A percentile compares a stretch with the other conserved stretches of the same genome.
Evolutionary conservation across 2,888 invertebrate species (phyloP).

Genomic region (Patella depressa): DNA sequence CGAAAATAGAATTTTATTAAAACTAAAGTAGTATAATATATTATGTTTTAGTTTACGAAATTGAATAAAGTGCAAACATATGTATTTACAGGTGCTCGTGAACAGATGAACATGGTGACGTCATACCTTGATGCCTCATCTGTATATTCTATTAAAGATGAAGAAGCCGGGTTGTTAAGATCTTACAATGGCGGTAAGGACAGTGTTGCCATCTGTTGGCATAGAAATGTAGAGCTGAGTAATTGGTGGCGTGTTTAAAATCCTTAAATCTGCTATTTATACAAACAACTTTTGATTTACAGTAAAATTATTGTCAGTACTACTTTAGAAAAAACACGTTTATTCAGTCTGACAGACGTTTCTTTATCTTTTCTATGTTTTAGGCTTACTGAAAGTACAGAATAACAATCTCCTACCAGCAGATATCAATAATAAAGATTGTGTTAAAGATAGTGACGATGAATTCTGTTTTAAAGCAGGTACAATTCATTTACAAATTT

Average conservation of each 20-base stretch:
- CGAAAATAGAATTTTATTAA: too few species aligned
- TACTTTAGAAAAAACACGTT: too few species aligned
- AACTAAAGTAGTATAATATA: too few species aligned
- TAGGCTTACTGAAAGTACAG: conserved; percentile 32
- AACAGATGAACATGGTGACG: conserved; percentile 85
- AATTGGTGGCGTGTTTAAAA: too few species aligned
- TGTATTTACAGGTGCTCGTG: conserved; percentile 74
- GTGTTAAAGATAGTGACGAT: conserved; percentile 29
- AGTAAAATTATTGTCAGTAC: too few species aligned
- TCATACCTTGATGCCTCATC: conserved; percentile 86
- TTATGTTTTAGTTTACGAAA: too few species aligned
- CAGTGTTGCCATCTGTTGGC: background rate
- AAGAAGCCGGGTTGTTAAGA: conserved; percentile 43
- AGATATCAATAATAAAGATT: conserved; percentile 32
- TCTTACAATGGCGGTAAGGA: conserved; percentile 62
- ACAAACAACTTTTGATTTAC: too few species aligned
- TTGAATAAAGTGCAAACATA: background rate
- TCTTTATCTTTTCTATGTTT: too few species aligned
- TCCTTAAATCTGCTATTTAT: too few species aligned
- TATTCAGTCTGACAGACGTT: too few species aligned
- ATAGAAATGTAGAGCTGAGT: too few species aligned
- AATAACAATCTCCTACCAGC: conserved; percentile 33
- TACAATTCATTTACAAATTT: conserved; percentile 6
- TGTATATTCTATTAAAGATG: conserved; percentile 55
- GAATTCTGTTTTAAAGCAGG: conserved; percentile 44